Evolutionary conservation across 2,888 invertebrate species (phyloP).

Genomic region (Prosopocoilus inquinatus): DNA sequence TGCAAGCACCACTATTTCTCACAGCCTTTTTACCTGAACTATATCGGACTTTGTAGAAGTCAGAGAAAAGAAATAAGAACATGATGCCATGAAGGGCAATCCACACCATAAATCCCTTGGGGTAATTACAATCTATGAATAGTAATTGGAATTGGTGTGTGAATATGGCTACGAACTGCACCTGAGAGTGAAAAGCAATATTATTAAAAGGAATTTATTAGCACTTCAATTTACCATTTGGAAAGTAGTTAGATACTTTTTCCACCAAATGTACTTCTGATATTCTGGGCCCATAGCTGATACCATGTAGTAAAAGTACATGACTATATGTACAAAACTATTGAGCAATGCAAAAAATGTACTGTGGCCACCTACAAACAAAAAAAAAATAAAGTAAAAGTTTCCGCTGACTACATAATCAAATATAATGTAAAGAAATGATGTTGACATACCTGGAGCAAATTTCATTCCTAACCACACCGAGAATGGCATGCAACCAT

Average conservation of each 20-base stretch:
- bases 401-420: not conserved
- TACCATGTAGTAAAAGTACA: conserved; percentile 97
- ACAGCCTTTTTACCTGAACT: conserved; percentile 48
- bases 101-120: conserved; percentile 88
- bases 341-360: conserved; percentile 94
- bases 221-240: conserved; percentile 72
- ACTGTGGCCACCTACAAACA: conserved; percentile 83
- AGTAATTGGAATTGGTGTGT: conserved; percentile 88
- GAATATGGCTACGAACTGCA: conserved; percentile 91
- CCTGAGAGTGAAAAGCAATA: conserved; percentile 54
- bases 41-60: conserved; percentile 89
- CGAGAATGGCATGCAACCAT: conserved; percentile 92
- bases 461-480: conserved; percentile 95
- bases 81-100: conserved; percentile 92
- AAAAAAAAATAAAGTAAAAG: conserved; percentile 20
- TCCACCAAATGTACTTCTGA: conserved; percentile 97
- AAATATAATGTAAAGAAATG: not conserved
- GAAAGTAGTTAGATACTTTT: conserved; percentile 90
- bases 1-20: conserved; percentile 59
- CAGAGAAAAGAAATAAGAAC: conserved; percentile 91
- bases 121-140: conserved; percentile 89
- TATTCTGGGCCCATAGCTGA: conserved; percentile 91
- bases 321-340: conserved; percentile 93
- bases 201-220: not conserved
- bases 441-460: conserved; percentile 69